Evolutionary conservation across 2,113 vertebrate genomes (phyloP).

Genomic region (Megaceryle torquata): DNA sequence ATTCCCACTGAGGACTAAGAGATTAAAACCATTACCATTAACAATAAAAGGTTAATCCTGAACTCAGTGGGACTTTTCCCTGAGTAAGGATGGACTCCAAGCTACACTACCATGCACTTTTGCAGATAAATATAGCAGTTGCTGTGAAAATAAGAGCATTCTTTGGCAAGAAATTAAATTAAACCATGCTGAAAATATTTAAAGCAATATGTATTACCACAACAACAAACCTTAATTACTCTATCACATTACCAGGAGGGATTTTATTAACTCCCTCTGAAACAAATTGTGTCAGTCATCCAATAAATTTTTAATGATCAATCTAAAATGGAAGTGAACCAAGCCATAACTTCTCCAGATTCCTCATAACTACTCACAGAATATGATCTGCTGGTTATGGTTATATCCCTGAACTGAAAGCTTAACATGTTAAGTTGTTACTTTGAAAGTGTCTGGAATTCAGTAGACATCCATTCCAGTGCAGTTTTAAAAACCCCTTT

Average conservation of each 20-base stretch:
- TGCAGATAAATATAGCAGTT: background rate
- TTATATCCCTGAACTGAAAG: background rate
- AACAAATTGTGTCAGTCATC: background rate
- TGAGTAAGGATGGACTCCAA: background rate
- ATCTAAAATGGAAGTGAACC: background rate
- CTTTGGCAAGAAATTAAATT: conserved; percentile 24
- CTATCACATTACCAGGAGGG: background rate
- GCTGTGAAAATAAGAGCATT: background rate
- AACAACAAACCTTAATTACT: conserved; percentile 12
- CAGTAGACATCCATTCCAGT: background rate
- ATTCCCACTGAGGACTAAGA: background rate
- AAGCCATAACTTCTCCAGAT: background rate
- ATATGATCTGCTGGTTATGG: background rate
- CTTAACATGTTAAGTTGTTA: background rate
- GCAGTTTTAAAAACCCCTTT: background rate
- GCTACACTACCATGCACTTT: background rate
- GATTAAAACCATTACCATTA: background rate
- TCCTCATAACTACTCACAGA: background rate
- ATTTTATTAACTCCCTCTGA: background rate
- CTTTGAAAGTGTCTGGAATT: background rate
- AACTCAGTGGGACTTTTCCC: background rate
- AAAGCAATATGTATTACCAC: background rate
- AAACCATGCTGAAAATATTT: background rate
- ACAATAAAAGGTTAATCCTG: background rate
- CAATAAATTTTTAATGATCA: background rate